Base-by-base conservation (phyloP, 1,140 invertebrate genomes). In the Tetramorium parvispinum region DNA sequence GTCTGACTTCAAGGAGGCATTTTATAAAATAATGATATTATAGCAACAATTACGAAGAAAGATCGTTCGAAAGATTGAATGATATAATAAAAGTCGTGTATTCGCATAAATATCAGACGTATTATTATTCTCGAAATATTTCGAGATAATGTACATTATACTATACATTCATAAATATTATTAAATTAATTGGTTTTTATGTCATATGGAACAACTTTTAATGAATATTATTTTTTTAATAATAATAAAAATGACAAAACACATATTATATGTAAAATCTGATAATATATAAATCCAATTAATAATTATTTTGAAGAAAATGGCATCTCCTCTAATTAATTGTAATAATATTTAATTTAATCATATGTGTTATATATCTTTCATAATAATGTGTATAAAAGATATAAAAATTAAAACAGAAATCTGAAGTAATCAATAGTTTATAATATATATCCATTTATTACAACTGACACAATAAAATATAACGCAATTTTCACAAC, bases 271-370 rank as follows among this genome's bases (percentile, higher is more conserved):
- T 66, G n/a, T 49, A 51, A 37, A 37, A 2, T 32, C 2, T 37
- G 18, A 40, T 7, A 71, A 73, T 40, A 73, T 1, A 49, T 68
- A 5, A 24, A 46, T 24, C 43, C 43, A 70, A 73, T 55, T 40
- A 55, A 55, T 37, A 53, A 55, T 73, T 73, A 55, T 37, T 73
- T 6, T 27, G 27, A 27, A 27, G 1, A 27, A 27, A 27, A 27
- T 2, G 27, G 27, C 27, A 27, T 27, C 27, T 27, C 2, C 27
- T 27, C 27, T 27, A 27, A 27, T 27, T 27, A 27, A 27, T 27
- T 27, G 27, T 40, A 53, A 55, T 32, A 53, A 53, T 73, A 55
- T 40, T 73, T 7, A 75, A 57, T 75, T 75, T 75, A 75, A 75
- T 57, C 27, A n/a, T 2, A 24, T 55, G n/a, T 75, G 24, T 16